phyloP scores from a whole-genome alignment of 2,113 vertebrate species.

The Empidonax alnorum region DNA sequence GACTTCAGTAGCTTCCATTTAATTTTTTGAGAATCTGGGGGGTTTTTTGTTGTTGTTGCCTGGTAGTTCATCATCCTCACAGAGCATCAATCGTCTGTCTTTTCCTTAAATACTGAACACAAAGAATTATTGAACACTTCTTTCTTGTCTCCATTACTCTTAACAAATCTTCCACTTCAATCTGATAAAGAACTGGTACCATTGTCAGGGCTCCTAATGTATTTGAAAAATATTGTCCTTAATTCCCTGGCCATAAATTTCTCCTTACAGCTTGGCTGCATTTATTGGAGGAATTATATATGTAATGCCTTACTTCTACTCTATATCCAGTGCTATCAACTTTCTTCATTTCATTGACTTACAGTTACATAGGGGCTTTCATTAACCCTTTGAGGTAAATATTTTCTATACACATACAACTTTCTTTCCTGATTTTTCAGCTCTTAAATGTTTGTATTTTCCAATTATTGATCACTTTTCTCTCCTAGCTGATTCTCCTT shows the following conservation, averaged over 20 bases:
- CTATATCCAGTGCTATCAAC: background rate
- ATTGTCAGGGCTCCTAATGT: background rate
- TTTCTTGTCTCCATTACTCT: slow-evolving; percentile 9
- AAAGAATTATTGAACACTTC: slow-evolving; percentile 26
- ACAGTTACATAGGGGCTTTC: background rate
- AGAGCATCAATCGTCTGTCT: background rate
- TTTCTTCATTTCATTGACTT: background rate
- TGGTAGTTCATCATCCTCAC: background rate
- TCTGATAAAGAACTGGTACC: slow-evolving; percentile 8
- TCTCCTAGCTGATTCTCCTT: background rate
- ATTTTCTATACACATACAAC: background rate
- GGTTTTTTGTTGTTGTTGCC: background rate
- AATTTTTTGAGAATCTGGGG: background rate
- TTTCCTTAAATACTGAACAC: slow-evolving; percentile 2
- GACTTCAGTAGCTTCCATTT: background rate
- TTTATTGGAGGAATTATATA: background rate
- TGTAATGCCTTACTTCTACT: background rate
- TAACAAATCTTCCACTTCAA: background rate
- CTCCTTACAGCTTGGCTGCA: background rate
- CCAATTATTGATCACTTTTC: background rate
- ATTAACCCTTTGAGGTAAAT: background rate
- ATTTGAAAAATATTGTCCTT: slow-evolving; percentile 39
- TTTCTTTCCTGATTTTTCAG: background rate
- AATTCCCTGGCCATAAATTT: slow-evolving; percentile 39
- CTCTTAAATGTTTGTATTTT: background rate